Percentiles rank a stretch among this genome's conserved stretches.
phyloP scores from a whole-genome alignment of 2,888 invertebrate genomes.

The Melanophora roralis region DNA sequence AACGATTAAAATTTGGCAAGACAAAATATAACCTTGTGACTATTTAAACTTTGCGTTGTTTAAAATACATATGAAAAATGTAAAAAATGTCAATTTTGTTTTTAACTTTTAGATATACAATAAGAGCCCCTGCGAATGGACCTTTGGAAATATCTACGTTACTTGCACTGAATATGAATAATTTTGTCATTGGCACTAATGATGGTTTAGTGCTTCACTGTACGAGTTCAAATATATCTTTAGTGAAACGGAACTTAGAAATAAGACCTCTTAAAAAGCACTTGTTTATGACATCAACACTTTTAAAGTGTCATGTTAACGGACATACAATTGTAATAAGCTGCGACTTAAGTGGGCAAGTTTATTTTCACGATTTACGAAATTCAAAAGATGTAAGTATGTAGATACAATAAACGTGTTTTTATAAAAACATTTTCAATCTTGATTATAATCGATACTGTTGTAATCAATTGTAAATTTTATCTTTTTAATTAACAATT shows the following conservation, averaged over 20 bases:
- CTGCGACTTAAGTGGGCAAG: constrained; percentile 75
- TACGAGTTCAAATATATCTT: constrained; percentile 35
- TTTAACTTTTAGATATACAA: constrained; percentile 54
- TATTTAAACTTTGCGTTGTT: too few relatives aligned
- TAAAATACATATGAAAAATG: too few relatives aligned
- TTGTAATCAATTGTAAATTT: background rate
- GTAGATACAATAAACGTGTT: background rate
- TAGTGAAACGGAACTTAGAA: constrained; percentile 66
- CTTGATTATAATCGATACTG: background rate
- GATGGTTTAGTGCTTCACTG: constrained; percentile 74
- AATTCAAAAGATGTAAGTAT: constrained; percentile 67
- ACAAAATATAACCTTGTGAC: too few relatives aligned
- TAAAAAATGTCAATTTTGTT: too few relatives aligned
- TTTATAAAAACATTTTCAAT: background rate
- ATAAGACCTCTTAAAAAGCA: constrained; percentile 69
- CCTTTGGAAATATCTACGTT: constrained; percentile 68
- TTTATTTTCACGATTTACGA: constrained; percentile 72
- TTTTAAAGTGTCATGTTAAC: constrained; percentile 67
- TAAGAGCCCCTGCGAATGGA: constrained; percentile 36
- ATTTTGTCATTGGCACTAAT: constrained; percentile 73
- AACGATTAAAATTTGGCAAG: too few relatives aligned
- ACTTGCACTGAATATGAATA: constrained; percentile 66
- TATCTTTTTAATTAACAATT: too few relatives aligned
- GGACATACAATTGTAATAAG: constrained; percentile 71
- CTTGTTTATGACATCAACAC: constrained; percentile 71